Base-by-base conservation (phyloP, 2,888 invertebrate species). In the Trichogramma dendrolimi region DNA sequence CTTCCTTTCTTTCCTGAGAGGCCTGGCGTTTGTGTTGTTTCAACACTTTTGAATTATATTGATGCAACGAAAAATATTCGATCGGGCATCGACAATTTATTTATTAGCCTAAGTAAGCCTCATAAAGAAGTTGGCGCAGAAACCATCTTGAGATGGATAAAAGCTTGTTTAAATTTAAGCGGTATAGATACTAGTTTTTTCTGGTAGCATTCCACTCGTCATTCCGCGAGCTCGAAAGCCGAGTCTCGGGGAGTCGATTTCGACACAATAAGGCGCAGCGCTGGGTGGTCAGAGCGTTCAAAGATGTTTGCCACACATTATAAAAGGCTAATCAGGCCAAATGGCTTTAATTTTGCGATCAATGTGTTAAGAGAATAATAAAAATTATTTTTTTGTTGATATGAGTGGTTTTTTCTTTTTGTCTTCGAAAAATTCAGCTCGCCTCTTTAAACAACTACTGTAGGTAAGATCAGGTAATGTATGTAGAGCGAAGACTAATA, bases 81-180 rank as follows among this genome's bases (percentile, higher is more conserved):
- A 55, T 38, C 41, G 5, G 8, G 51, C 4, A 14, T 47, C 42
- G n/a, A 59, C n/a, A 47, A 4, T 38, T 53, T 66, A 11, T 61
- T 61, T 50, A 5, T 61, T 14, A 51, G 48, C 38, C 47, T 40
- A 38, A 63, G 50, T 47, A 63, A 61, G 39, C 63, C 63, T 8
- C 41, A 59, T 43, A 55, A 52, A n/a, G 57, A 58, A 11, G 61
- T 61, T 4, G 44, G 46, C 1, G 14, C 60, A 8, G 63, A 63
- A 58, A 61, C 61, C 4, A 53, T 67, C 10, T 61, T 64, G 47
- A 27, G 64, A 10, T 67, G 67, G 63, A 57, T 67, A 14, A 64
- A 63, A 53, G 8, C 11, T 42, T 41, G 58, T 7, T 44, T 63
- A 59, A 43, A 27, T 14, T 14, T 54, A 40, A 58, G 60, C 38